These are phyloP conservation scores for Tetragonisca angustula DNA, from an alignment of 2,888 invertebrate genomes.

Conservation along the genomic window DNA sequence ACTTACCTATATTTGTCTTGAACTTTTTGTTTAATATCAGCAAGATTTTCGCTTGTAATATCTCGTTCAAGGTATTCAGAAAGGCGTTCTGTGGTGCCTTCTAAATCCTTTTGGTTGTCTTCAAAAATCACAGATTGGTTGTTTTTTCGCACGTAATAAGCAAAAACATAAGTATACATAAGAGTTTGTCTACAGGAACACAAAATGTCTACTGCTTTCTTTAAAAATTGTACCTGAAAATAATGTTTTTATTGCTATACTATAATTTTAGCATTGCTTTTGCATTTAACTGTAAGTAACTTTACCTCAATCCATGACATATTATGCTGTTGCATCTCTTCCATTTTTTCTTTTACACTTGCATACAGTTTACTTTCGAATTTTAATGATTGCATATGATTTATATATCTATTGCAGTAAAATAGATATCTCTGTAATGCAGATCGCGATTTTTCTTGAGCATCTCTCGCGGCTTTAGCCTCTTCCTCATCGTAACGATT, in stretches of 20 bases:
- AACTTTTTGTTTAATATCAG: slow-evolving; percentile 99
- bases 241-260: background rate
- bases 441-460: slow-evolving; percentile 96
- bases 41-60: slow-evolving; percentile 98
- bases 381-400: slow-evolving; percentile 99
- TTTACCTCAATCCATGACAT: slow-evolving; percentile 99
- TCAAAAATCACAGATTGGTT: slow-evolving; percentile 99
- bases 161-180: slow-evolving; percentile 99
- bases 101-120: slow-evolving; percentile 99
- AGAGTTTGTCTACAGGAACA: slow-evolving; percentile 98
- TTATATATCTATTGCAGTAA: slow-evolving; percentile 99
- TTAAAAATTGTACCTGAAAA: slow-evolving; percentile 96
- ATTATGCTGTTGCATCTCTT: slow-evolving; percentile 99
- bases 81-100: slow-evolving; percentile 98
- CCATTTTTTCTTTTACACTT: slow-evolving; percentile 98
- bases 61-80: slow-evolving; percentile 99
- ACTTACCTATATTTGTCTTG: slow-evolving; percentile 97
- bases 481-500: slow-evolving; percentile 99
- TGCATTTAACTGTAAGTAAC: background rate
- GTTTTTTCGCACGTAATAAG: slow-evolving; percentile 98
- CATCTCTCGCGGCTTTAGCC: slow-evolving; percentile 97
- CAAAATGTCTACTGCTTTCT: slow-evolving; percentile 98
- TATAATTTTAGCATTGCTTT: background rate
- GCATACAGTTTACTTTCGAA: slow-evolving; percentile 99
- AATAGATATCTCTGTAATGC: slow-evolving; percentile 98